Base-by-base conservation (phyloP, 2,113 vertebrate species). In the Furnarius figulus region DNA sequence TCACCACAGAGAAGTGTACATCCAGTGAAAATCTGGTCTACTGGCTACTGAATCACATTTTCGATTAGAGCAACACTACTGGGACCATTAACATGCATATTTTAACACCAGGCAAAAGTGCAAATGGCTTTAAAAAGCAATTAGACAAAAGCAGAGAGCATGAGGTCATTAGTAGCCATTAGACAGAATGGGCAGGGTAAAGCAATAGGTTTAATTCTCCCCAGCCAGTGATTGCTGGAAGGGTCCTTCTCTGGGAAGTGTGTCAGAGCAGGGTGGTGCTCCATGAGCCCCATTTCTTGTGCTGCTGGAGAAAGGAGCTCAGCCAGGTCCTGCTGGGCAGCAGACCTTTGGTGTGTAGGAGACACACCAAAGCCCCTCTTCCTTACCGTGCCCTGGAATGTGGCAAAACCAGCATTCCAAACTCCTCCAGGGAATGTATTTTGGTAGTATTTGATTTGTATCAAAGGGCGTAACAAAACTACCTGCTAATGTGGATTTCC, bases 81-180 rank as follows among this genome's bases (percentile, higher is more conserved):
- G 59, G 47, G 75, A 94, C 46, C 37, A 90, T 53, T 61, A 52
- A n/a, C 13, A 27, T 15, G 55, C 40, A 50, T 55, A 77, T 76
- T 83, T 79, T 90, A 87, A 72, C 62, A 53, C 7, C 4, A 10
- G 40, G 10, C 31, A 86, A 80, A 86, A 59, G 63, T 77, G 72
- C 46, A 96, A 88, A 90, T 42, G 20, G 50, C 46, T 91, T 80
- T 74, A 66, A 62, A 70, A 92, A 77, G 46, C 82, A 77, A 73
- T 90, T 62, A 80, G 50, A 83, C 46, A 80, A 83, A 83, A 86
- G 63, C 46, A 42, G 6, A 17, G 88, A 93, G 67, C 40, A 13
- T 31, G 53, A 86, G 72, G 66, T 83, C 75, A 42, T 80, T 80
- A 92, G 50, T 77, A 67, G 56, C 37, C 50, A 22, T 59, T 71